These are phyloP conservation scores for Lagenorhynchus albirostris DNA, from an alignment of 2,113 vertebrate species.

Conservation along the genomic window DNA sequence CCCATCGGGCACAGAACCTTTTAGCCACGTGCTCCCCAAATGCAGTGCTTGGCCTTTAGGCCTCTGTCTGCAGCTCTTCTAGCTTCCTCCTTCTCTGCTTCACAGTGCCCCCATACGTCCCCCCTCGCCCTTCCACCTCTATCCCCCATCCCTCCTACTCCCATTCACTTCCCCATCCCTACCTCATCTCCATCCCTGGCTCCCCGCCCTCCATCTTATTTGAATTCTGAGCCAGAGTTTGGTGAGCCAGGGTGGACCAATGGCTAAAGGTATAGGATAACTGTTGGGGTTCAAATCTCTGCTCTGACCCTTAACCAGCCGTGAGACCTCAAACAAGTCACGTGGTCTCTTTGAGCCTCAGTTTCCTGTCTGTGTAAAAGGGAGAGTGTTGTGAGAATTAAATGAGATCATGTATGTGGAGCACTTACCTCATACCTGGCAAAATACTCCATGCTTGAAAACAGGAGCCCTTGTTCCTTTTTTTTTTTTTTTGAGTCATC, in stretches of 20 bases:
- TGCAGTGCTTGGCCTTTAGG: background rate
- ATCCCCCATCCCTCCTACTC: background rate
- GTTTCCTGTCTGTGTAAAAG: background rate
- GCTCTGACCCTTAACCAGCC: background rate
- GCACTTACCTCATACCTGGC: background rate
- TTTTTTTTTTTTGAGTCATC: background rate
- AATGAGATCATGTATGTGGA: background rate
- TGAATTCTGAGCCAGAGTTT: background rate
- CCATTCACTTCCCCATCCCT: background rate
- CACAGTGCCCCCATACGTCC: too few species aligned
- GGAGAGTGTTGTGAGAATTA: background rate
- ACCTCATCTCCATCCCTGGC: background rate
- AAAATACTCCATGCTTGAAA: background rate
- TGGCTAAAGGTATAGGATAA: background rate
- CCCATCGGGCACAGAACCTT: background rate
- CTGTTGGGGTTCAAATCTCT: background rate
- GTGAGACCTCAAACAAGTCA: background rate
- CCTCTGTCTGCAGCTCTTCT: background rate
- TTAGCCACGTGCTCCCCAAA: background rate
- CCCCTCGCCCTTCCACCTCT: too few species aligned
- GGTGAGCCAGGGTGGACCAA: background rate
- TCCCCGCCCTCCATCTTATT: background rate
- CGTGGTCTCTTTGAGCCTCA: background rate
- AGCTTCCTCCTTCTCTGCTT: background rate
- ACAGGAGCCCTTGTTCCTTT: background rate